Conservation (phyloP, 2,888 invertebrate species). For the Allolobophora icterica region DNA sequence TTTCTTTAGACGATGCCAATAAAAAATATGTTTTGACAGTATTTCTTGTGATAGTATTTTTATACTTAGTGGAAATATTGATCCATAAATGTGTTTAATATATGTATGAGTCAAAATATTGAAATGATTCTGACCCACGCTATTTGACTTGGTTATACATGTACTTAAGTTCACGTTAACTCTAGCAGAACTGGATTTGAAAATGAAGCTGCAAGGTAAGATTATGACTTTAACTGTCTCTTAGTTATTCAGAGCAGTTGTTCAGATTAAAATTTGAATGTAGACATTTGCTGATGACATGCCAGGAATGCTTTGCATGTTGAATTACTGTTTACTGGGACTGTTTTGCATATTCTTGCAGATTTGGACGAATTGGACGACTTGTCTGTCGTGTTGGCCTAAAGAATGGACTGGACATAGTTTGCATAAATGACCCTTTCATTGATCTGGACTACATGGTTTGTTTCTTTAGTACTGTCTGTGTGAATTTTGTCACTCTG, state of each 20-base stretch:
- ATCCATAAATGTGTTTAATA: background rate
- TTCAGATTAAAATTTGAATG: background rate
- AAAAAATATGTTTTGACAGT: background rate
- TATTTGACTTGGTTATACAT: background rate
- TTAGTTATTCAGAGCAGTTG: background rate
- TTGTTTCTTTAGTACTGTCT: constrained; percentile 39
- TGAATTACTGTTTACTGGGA: background rate
- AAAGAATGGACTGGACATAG: constrained; percentile 73
- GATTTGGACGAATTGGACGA: constrained; percentile 90
- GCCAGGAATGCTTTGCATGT: background rate
- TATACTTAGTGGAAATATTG: background rate
- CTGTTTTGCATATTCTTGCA: background rate
- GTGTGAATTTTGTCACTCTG: background rate
- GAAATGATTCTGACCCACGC: background rate
- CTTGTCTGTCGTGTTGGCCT: constrained; percentile 85
- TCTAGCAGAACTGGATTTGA: background rate
- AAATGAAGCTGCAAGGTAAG: background rate
- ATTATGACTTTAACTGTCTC: background rate
- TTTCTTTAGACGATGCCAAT: background rate
- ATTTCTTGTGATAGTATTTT: background rate
- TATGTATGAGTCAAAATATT: background rate
- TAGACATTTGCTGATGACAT: background rate
- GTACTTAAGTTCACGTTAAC: background rate
- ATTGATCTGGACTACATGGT: constrained; percentile 95
- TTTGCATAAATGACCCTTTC: constrained; percentile 96